Percentiles rank a stretch among this genome's conserved stretches.
These are phyloP conservation scores for Torymus tubicola DNA, from an alignment of 2,888 invertebrate genomes.

Conservation along the genomic window DNA sequence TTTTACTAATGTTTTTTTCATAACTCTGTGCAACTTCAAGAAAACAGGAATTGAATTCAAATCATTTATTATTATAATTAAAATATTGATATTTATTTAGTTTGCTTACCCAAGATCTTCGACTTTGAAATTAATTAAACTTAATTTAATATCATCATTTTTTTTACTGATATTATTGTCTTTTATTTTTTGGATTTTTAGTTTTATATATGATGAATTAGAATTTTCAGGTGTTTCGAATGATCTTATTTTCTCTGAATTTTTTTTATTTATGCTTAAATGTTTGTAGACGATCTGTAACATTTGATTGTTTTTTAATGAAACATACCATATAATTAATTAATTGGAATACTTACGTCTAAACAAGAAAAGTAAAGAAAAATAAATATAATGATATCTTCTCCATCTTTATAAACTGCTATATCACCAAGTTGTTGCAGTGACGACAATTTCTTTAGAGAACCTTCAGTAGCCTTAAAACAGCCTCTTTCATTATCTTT, in stretches of 20 bases:
- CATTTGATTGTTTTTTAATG: conserved; percentile 45
- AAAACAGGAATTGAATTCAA: no score
- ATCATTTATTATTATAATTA: background rate
- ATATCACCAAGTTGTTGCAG: conserved; percentile 47
- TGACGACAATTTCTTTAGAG: conserved; percentile 41
- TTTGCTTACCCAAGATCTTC: conserved; percentile 52
- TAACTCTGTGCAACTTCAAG: no score
- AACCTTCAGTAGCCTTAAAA: conserved; percentile 48
- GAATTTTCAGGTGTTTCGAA: conserved; percentile 56
- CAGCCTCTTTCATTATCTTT: conserved; percentile 43
- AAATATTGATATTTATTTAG: background rate
- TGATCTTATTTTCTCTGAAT: conserved; percentile 43
- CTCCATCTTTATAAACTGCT: conserved; percentile 39
- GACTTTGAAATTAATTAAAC: conserved; percentile 43
- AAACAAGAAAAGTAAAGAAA: conserved; percentile 49
- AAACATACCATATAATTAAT: background rate
- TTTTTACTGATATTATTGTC: no score
- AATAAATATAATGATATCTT: conserved; percentile 49
- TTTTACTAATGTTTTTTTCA: background rate
- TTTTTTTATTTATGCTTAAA: conserved; percentile 50
- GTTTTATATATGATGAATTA: conserved; percentile 55
- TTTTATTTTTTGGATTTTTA: conserved; percentile 39
- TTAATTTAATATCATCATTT: conserved; percentile 28
- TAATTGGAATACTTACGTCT: conserved; percentile 43
- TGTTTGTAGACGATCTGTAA: conserved; percentile 55